Evolutionary conservation across 1,140 invertebrate genomes (phyloP).

Genomic region (Zaprionus tsacasi): DNA sequence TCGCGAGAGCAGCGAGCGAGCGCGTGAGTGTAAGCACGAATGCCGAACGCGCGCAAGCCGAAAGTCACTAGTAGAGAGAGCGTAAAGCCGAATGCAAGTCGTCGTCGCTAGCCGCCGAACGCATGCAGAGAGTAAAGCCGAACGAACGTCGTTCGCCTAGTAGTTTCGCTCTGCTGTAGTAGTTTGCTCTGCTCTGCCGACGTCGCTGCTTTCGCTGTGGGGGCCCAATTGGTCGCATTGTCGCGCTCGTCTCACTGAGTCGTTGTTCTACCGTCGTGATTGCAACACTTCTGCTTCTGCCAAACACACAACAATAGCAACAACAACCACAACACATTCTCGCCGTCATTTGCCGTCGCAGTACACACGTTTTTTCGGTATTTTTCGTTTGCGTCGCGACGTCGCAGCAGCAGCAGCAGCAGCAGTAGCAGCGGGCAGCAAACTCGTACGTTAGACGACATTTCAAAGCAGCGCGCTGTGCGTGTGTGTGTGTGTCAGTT

Average conservation of each 20-base stretch:
- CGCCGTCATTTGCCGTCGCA: constrained; percentile 35
- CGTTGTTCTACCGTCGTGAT: constrained; percentile 84
- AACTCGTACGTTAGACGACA: constrained; percentile 56
- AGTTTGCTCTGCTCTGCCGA: neutral
- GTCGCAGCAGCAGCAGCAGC: constrained; percentile 27
- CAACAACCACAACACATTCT: constrained; percentile 11
- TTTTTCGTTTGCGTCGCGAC: constrained; percentile 36
- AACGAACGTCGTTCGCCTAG: too few species aligned
- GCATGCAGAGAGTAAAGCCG: constrained; percentile 1
- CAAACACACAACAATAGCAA: constrained; percentile 3
- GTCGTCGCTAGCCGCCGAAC: neutral
- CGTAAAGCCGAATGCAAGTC: too few species aligned
- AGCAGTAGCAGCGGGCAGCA: constrained; percentile 27
- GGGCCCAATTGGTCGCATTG: constrained; percentile 63
- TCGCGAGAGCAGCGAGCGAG: neutral
- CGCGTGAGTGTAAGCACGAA: neutral
- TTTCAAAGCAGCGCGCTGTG: constrained; percentile 45
- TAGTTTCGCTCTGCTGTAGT: too few species aligned
- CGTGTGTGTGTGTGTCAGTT: constrained; percentile 33
- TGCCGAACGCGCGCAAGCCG: too few species aligned
- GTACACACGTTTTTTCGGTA: constrained; percentile 45
- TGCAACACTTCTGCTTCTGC: constrained; percentile 76
- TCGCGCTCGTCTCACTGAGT: constrained; percentile 67
- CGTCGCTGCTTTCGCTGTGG: constrained; percentile 47
- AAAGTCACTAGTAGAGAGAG: too few species aligned